A percentile compares a stretch with the other conserved stretches of the same genome.
phyloP scores from a whole-genome alignment of 2,797 vertebrate species.

The Squalus acanthias region DNA sequence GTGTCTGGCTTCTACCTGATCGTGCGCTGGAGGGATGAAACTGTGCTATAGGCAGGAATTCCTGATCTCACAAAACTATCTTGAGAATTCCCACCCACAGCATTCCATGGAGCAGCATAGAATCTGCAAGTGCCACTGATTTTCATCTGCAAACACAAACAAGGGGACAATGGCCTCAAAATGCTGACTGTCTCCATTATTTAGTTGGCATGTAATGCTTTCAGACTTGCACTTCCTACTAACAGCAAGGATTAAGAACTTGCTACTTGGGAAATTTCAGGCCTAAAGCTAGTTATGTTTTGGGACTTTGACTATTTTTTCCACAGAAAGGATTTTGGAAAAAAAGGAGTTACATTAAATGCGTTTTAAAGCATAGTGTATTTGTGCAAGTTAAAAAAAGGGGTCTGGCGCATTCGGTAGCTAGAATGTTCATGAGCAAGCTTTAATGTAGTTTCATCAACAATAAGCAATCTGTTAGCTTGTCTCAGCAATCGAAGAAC shows the following conservation, averaged over 20 bases:
- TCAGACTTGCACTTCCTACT: neutral
- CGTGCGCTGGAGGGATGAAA: neutral
- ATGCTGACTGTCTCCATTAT: neutral
- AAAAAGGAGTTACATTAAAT: neutral
- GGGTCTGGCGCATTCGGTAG: neutral
- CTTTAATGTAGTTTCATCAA: neutral
- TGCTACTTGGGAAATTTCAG: neutral
- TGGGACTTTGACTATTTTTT: neutral
- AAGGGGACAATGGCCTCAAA: neutral
- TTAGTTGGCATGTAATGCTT: neutral
- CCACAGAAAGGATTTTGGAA: neutral
- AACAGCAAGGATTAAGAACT: neutral
- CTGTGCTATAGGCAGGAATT: neutral
- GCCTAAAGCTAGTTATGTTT: neutral
- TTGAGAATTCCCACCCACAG: conserved; percentile 19
- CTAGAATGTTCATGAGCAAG: neutral
- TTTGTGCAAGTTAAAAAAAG: neutral
- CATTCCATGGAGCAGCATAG: neutral
- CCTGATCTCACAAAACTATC: conserved; percentile 28
- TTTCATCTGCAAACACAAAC: neutral
- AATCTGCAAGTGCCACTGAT: neutral
- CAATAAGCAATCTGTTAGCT: neutral
- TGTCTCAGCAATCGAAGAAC: neutral
- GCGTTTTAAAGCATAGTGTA: neutral
- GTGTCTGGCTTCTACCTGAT: neutral